Conservation (phyloP, 1,140 invertebrate genomes). For the Tenebrio molitor region DNA sequence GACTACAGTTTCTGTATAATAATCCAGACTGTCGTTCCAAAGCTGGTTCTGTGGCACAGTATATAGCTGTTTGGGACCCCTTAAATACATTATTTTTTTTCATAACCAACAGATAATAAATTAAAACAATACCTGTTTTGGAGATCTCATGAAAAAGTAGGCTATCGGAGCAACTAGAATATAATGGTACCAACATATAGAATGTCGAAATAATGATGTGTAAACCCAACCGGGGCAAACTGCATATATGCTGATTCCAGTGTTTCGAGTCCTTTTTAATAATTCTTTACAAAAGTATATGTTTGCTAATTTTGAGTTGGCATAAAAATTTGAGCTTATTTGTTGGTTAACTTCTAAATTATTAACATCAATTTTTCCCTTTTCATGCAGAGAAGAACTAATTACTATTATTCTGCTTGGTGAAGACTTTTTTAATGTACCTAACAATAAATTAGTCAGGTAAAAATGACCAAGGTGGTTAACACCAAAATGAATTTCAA, state of each 20-base stretch:
- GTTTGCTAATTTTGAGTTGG: constrained; percentile 85
- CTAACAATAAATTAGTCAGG: constrained; percentile 83
- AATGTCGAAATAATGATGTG: constrained; percentile 80
- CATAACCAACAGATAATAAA: constrained; percentile 2
- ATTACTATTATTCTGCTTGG: constrained; percentile 74
- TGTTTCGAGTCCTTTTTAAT: constrained; percentile 70
- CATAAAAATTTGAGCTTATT: constrained; percentile 77
- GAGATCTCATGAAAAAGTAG: constrained; percentile 78
- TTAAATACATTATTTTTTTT: constrained; percentile 60
- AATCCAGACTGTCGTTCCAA: constrained; percentile 75
- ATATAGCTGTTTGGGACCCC: constrained; percentile 83
- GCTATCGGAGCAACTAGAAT: constrained; percentile 78
- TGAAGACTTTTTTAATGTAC: constrained; percentile 74
- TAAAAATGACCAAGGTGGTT: constrained; percentile 89
- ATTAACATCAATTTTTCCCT: constrained; percentile 80
- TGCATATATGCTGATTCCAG: constrained; percentile 78
- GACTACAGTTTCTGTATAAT: constrained; percentile 81
- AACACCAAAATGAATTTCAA: constrained; percentile 86
- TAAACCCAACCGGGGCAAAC: constrained; percentile 90
- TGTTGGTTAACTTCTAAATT: constrained; percentile 73
- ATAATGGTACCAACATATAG: constrained; percentile 79
- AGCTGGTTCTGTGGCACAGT: constrained; percentile 79
- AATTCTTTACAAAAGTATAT: constrained; percentile 78
- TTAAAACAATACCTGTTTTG: constrained; percentile 75
- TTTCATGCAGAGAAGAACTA: constrained; percentile 69